phyloP scores from a whole-genome alignment of 2,113 vertebrate species.

The Cynocephalus volans region DNA sequence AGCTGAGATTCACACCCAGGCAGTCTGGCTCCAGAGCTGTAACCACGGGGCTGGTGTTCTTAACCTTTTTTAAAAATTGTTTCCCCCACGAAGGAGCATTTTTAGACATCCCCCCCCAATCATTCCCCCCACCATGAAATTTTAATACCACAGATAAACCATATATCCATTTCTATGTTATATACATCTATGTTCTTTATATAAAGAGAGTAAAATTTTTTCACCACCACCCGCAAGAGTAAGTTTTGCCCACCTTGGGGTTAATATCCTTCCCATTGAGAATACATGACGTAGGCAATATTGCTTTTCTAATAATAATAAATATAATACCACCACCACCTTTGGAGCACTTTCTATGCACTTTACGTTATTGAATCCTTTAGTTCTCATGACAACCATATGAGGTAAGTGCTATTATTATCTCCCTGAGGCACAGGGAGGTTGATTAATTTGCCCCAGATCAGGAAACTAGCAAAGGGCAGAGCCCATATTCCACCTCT shows the following conservation, averaged over 20 bases:
- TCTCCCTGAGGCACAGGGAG: background rate
- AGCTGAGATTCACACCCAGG: background rate
- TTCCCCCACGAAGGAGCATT: background rate
- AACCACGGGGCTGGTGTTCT: background rate
- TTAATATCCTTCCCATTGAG: background rate
- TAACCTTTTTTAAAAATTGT: too few species aligned
- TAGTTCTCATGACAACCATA: background rate
- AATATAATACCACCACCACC: background rate
- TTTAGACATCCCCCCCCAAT: background rate
- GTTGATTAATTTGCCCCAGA: too few species aligned
- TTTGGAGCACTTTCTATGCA: background rate
- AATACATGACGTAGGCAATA: accelerated
- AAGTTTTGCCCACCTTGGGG: background rate
- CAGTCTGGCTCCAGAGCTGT: background rate
- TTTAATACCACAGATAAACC: background rate
- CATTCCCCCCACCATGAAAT: background rate
- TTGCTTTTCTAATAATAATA: background rate
- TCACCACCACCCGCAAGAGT: background rate
- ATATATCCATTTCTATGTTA: background rate
- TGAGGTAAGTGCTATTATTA: accelerated
- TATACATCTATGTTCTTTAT: accelerated
- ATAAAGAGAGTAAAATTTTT: background rate
- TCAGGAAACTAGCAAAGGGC: background rate
- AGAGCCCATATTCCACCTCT: background rate
- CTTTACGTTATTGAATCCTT: background rate